Conservation (phyloP, 2,797 vertebrate genomes). For the Sebastes ruberrimus region DNA sequence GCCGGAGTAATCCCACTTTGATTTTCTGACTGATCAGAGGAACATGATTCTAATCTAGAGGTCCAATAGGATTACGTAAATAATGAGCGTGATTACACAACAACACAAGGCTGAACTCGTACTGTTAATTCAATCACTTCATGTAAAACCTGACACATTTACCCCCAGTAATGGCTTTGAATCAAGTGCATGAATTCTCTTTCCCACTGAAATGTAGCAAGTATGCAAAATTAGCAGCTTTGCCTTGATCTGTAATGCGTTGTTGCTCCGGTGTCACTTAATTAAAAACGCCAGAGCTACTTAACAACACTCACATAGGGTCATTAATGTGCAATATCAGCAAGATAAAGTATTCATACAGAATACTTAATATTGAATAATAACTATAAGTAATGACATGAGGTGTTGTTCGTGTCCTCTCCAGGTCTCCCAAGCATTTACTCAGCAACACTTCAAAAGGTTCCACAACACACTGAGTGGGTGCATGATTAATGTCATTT, state of each 20-base stretch:
- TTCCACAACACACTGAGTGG: slow-evolving; percentile 56
- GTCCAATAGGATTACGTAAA: slow-evolving; percentile 75
- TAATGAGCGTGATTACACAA: slow-evolving; percentile 69
- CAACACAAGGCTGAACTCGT: slow-evolving; percentile 40
- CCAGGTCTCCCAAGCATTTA: slow-evolving; percentile 51
- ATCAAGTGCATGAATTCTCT: neutral
- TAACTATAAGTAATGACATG: neutral
- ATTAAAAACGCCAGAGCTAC: slow-evolving; percentile 2
- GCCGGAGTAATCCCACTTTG: slow-evolving; percentile 67
- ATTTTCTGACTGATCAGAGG: slow-evolving; percentile 65
- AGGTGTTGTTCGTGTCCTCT: slow-evolving; percentile 25
- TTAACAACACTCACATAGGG: neutral
- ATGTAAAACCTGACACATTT: slow-evolving; percentile 46
- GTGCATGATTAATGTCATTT: slow-evolving; percentile 72
- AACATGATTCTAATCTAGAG: slow-evolving; percentile 69
- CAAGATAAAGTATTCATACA: neutral
- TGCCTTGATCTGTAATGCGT: neutral
- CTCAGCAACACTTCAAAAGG: slow-evolving; percentile 62
- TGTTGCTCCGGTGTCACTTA: neutral
- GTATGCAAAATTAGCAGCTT: neutral
- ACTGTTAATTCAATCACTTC: slow-evolving; percentile 64
- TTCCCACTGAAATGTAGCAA: neutral
- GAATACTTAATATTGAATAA: neutral
- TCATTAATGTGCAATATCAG: neutral
- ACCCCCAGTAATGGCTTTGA: slow-evolving; percentile 7